Conservation (phyloP, 2,888 invertebrate genomes). For the Bhutanitis thaidina region DNA sequence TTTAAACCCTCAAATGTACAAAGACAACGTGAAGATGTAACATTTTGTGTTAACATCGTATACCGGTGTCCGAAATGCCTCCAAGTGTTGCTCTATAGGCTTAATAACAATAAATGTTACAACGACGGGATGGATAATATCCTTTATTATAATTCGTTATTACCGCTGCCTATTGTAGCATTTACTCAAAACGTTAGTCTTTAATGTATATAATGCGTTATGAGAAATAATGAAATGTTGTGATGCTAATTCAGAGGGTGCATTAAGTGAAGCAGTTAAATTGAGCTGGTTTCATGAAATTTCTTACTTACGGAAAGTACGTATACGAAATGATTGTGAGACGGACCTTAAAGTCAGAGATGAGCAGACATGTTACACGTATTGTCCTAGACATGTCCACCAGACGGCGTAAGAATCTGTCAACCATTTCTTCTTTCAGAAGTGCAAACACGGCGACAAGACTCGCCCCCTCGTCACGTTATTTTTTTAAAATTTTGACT, state of each 20-base stretch:
- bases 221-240: not conserved
- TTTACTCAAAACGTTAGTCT: slow-evolving; percentile 7
- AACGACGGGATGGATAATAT: slow-evolving; percentile 30
- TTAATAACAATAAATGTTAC: slow-evolving; percentile 48
- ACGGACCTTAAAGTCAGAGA: too few species aligned
- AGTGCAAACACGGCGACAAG: too few species aligned
- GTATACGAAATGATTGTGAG: too few species aligned
- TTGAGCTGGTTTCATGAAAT: too few species aligned
- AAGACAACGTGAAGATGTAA: slow-evolving; percentile 15
- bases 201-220: not conserved
- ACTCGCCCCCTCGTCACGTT: too few species aligned
- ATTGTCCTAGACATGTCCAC: too few species aligned
- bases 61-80: slow-evolving; percentile 33
- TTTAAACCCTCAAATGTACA: not conserved
- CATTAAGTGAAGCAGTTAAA: not conserved
- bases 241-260: not conserved
- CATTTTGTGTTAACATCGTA: slow-evolving; percentile 33
- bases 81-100: slow-evolving; percentile 34
- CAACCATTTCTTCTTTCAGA: too few species aligned
- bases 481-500: too few species aligned
- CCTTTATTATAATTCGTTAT: slow-evolving; percentile 35
- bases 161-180: slow-evolving; percentile 14
- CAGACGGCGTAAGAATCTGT: too few species aligned
- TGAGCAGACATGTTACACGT: too few species aligned
- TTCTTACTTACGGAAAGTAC: too few species aligned